Percentiles rank a stretch among this genome's conserved stretches.
These are phyloP conservation scores for Axea sp. DNA, from an alignment of 2,888 invertebrate genomes.

Conservation along the genomic window DNA sequence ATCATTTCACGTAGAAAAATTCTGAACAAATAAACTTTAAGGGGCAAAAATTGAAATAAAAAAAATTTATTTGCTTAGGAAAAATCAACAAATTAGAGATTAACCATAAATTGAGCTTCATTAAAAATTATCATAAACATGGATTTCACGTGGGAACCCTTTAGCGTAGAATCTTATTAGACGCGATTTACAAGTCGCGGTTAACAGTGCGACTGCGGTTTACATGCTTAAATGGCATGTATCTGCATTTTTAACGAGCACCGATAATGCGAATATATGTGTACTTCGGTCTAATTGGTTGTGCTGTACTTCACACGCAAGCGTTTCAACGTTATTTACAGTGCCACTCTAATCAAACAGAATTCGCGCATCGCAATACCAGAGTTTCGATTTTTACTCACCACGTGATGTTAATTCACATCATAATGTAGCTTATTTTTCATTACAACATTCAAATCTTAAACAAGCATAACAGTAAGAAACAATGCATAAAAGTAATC, in stretches of 20 bases:
- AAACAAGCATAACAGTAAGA: too few relatives aligned
- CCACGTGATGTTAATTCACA: constrained; percentile 2
- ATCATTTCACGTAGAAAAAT: too few relatives aligned
- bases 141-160: constrained; percentile 36
- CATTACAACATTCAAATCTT: too few relatives aligned
- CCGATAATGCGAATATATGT: constrained; percentile 53
- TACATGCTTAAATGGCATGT: constrained; percentile 49
- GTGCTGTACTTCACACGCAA: constrained; percentile 37
- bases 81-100: constrained; percentile 30
- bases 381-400: constrained; percentile 27
- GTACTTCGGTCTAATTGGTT: constrained; percentile 44
- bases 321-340: constrained; percentile 31
- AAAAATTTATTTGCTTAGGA: background rate
- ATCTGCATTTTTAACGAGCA: constrained; percentile 57
- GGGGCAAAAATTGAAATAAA: too few relatives aligned
- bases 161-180: constrained; percentile 33
- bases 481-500: too few relatives aligned
- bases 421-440: too few relatives aligned
- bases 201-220: constrained; percentile 34
- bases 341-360: constrained; percentile 31
- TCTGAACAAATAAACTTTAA: too few relatives aligned
- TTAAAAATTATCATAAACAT: constrained; percentile 47
- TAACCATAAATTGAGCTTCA: constrained; percentile 27
- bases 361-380: constrained; percentile 12
- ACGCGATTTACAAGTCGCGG: constrained; percentile 39